phyloP scores from a whole-genome alignment of 2,797 vertebrate genomes.

The Parauchenoglanis ngamensis region DNA sequence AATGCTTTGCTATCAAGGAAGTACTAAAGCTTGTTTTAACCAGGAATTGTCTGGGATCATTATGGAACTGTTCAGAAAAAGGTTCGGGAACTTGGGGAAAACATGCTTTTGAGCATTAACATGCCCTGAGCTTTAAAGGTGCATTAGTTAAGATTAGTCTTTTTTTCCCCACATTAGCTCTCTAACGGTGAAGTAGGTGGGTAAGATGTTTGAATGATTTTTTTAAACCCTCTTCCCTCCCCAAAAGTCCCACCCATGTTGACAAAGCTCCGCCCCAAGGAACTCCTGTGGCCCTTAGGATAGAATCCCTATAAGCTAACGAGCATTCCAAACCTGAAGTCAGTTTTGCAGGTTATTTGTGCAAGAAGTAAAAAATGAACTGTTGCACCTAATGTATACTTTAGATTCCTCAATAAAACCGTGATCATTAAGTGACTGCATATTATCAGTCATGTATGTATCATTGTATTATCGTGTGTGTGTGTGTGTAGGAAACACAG shows the following conservation, averaged over 20 bases:
- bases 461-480: slow-evolving; percentile 1
- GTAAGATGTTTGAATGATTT: neutral
- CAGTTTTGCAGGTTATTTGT: neutral
- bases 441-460: neutral
- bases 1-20: neutral
- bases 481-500: slow-evolving; percentile 88
- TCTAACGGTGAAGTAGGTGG: neutral
- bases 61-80: neutral
- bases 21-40: neutral
- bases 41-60: neutral
- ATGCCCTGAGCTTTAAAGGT: neutral
- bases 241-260: neutral
- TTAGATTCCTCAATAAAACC: neutral
- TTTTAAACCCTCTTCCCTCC: neutral
- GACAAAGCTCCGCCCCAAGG: neutral
- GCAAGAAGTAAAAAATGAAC: neutral
- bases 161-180: neutral
- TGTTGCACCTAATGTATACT: neutral
- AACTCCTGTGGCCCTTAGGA: too few relatives aligned
- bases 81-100: neutral
- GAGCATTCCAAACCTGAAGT: too few relatives aligned
- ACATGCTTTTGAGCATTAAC: neutral
- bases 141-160: neutral
- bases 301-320: too few relatives aligned
- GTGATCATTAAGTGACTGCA: neutral